phyloP scores from a whole-genome alignment of 2,888 invertebrate species.

The Leucozona laternaria region DNA sequence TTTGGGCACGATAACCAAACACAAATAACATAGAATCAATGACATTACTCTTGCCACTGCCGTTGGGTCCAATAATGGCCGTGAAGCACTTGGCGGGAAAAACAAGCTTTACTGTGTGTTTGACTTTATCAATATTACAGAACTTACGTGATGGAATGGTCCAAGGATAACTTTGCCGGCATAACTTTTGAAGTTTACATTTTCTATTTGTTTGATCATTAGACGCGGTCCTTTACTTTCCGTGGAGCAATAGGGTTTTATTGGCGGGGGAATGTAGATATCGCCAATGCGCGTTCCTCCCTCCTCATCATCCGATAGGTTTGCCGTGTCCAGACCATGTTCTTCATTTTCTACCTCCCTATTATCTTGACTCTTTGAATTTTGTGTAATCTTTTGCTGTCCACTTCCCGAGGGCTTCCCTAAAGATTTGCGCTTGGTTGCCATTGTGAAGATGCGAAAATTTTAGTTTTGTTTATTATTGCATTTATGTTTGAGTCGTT shows the following conservation, averaged over 20 bases:
- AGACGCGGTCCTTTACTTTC: slow-evolving; percentile 92
- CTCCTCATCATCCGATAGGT: slow-evolving; percentile 84
- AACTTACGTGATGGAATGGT: slow-evolving; percentile 95
- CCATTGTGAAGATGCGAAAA: slow-evolving; percentile 39
- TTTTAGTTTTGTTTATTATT: background rate
- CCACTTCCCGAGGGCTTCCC: slow-evolving; percentile 28
- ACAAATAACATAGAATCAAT: slow-evolving; percentile 99
- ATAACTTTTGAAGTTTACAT: slow-evolving; percentile 98
- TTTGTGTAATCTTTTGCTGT: slow-evolving; percentile 38
- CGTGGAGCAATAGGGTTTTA: slow-evolving; percentile 88
- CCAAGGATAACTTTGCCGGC: slow-evolving; percentile 93
- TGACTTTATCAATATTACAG: background rate
- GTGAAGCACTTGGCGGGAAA: slow-evolving; percentile 92
- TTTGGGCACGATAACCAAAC: slow-evolving; percentile 97
- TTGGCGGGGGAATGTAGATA: slow-evolving; percentile 93
- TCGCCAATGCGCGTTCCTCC: slow-evolving; percentile 91
- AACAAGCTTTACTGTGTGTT: background rate
- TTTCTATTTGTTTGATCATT: slow-evolving; percentile 95
- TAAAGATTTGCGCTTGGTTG: slow-evolving; percentile 63
- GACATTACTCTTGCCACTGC: slow-evolving; percentile 99
- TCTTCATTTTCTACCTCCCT: slow-evolving; percentile 48
- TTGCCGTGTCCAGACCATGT: slow-evolving; percentile 79
- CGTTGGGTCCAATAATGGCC: slow-evolving; percentile 98
- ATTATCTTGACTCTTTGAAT: slow-evolving; percentile 1
- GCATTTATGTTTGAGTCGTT: slow-evolving; percentile 12